Percentiles rank a stretch among this genome's conserved stretches.
Evolutionary conservation across 2,888 invertebrate species (phyloP).

Genomic region (Lepetodrilus schrolli): DNA sequence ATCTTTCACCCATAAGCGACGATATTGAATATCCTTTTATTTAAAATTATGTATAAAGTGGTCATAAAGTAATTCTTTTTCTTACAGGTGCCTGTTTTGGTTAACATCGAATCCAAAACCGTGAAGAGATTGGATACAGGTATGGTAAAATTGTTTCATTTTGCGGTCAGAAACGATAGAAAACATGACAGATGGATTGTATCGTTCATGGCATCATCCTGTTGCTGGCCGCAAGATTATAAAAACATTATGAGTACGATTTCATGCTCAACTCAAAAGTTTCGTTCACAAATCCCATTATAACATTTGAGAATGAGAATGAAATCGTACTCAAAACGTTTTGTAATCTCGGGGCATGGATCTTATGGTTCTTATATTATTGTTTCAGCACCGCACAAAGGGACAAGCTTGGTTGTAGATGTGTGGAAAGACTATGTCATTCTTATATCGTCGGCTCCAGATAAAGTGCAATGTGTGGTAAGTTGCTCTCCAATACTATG

Average conservation of each 20-base stretch:
- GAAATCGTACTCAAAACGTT: neutral
- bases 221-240: no score
- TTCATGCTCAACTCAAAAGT: neutral
- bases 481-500: slow-evolving; percentile 35
- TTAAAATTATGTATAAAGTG: no score
- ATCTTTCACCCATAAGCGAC: no score
- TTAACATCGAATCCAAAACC: slow-evolving; percentile 49
- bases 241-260: no score
- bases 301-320: neutral
- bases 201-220: no score
- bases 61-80: no score
- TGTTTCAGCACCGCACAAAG: slow-evolving; percentile 34
- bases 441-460: slow-evolving; percentile 58
- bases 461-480: slow-evolving; percentile 64
- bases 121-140: slow-evolving; percentile 48
- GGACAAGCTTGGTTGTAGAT: slow-evolving; percentile 57
- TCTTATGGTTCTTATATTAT: neutral
- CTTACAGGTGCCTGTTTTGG: slow-evolving; percentile 43
- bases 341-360: neutral
- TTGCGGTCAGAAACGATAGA: neutral
- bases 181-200: no score
- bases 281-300: neutral
- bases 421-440: slow-evolving; percentile 60
- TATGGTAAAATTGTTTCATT: slow-evolving; percentile 28
- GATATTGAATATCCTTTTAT: no score